Evolutionary conservation across 2,888 invertebrate genomes (phyloP), one percentile per base, ranked within the genome.

Genomic region (Eupsilia transversa): DNA sequence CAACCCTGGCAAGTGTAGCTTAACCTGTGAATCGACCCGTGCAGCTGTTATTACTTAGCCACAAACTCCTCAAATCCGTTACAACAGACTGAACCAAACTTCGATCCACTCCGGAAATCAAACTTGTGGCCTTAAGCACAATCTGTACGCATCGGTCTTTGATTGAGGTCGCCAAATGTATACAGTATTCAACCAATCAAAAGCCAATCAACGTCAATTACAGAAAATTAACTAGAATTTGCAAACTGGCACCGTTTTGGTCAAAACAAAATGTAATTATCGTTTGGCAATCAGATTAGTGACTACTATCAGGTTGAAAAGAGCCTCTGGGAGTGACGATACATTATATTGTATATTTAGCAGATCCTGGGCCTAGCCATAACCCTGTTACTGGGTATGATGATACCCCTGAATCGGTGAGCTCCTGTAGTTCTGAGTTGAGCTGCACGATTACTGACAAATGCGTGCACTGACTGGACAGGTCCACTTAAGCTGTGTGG

Each of bases 81-180:
- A 20, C 3, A 12, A 5, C 20, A 14, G 33, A 3, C 7, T 35
- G 2, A 17, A 35, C 33, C 14, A 33, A 68, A 49, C 54, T 57
- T 10, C 23, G 30, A 57, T 30, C 12, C 14, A 35, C 33, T 7
- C 7, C 30, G 35, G 27, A 64, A 64, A 80, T 27, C 46, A 52
- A 43, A 56, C 10, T 57, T 57, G 43, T 57, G 63, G 63, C 63
- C 23, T 17, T n/a, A 63, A 67, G 20, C 43, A 38, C 30, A 38
- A 27, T 67, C 35, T 35, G 41, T 17, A 27, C 10, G 20, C 43
- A 43, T 20, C n/a, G 66, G 14, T n/a, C 20, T 9, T n/a, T 63
- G 49, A 67, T 79, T 72, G 73, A 52, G 61, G 61, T 66, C 49
- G 3, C n/a, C 30, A 35, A 52, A 60, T 61, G 17, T 38, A 63